Percentiles rank a stretch among this genome's conserved stretches.
Evolutionary conservation across 2,797 vertebrate genomes (phyloP).

Genomic region (Alca torda): DNA sequence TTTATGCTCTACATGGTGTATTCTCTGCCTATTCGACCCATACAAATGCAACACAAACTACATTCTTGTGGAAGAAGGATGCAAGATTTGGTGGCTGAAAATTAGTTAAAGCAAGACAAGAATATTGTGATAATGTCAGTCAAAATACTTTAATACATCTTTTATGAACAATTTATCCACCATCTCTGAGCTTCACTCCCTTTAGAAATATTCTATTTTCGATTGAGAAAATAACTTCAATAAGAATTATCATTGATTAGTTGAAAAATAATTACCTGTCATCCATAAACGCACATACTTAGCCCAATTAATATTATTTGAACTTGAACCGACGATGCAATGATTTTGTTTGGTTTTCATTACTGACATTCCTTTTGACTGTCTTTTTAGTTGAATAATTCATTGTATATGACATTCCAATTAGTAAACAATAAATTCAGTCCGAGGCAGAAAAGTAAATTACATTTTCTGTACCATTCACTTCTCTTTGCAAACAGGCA

Average conservation of each 20-base stretch:
- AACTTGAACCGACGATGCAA: slow-evolving; percentile 26
- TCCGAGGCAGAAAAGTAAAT: slow-evolving; percentile 36
- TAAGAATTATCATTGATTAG: slow-evolving; percentile 15
- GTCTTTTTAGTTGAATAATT: slow-evolving; percentile 41
- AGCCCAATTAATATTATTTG: slow-evolving; percentile 44
- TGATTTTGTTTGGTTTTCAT: slow-evolving; percentile 35
- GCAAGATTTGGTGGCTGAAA: not conserved
- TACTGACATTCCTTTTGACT: not conserved
- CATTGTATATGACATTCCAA: slow-evolving; percentile 37
- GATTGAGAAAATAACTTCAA: slow-evolving; percentile 17
- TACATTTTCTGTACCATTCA: slow-evolving; percentile 37
- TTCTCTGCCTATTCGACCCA: not conserved
- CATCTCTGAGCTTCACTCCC: not conserved
- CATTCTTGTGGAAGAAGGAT: not conserved
- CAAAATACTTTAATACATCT: not conserved
- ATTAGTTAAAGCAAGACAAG: not conserved
- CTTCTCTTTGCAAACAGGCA: slow-evolving; percentile 11
- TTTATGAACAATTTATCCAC: not conserved
- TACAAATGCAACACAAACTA: not conserved
- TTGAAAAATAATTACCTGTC: slow-evolving; percentile 41
- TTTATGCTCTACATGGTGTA: not conserved
- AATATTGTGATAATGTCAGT: not conserved
- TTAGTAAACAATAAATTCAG: slow-evolving; percentile 66
- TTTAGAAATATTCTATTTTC: not conserved
- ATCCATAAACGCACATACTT: not conserved